Evolutionary conservation across 2,113 vertebrate genomes (phyloP), one percentile per base, ranked within the genome.

Genomic region (Silurus asotus): DNA sequence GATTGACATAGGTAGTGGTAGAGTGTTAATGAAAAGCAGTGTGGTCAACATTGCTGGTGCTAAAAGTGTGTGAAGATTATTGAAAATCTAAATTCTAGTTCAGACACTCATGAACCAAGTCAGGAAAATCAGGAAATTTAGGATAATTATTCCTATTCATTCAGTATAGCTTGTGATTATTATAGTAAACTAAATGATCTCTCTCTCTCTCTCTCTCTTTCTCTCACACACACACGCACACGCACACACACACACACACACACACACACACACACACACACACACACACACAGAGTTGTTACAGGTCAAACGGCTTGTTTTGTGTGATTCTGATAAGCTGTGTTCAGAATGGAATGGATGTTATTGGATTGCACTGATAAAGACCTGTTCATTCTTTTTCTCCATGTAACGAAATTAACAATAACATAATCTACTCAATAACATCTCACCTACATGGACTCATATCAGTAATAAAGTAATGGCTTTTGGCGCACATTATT

Each of bases 251-350:
- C 83, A 88, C 87, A 81, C 82, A 51, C 87, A 74, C 76, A 87
- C 85, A 61, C 80, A 85, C 89, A 86, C 82, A 72, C 75, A 89
- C 81, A 84, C 65, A 83, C 87, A 90, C 87, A 91, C 87, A 91
- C 89, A 91, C 86, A 88, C 84, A 88, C 78, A 25, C 15, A 82
- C 49, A 23, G 1, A 56, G 28, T 25, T 80, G 56, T 65, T 70
- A 20, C 78, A 85, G 87, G 87, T 85, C 59, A 88, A 45, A 55
- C 51, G 80, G 28, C 67, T 81, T 37, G 56, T 81, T 69, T 49
- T 69, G 45, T 67, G 14, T 28, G 69, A 82, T 65, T 76, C 75
- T 53, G 83, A 85, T 85, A 85, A 88, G 84, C 48, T 76, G 70
- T 67, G 77, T 85, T 85, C 78, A 25, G 83, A 81, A 85, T 88